Base-by-base conservation (phyloP, 2,888 invertebrate species). In the Apoda limacodes region DNA sequence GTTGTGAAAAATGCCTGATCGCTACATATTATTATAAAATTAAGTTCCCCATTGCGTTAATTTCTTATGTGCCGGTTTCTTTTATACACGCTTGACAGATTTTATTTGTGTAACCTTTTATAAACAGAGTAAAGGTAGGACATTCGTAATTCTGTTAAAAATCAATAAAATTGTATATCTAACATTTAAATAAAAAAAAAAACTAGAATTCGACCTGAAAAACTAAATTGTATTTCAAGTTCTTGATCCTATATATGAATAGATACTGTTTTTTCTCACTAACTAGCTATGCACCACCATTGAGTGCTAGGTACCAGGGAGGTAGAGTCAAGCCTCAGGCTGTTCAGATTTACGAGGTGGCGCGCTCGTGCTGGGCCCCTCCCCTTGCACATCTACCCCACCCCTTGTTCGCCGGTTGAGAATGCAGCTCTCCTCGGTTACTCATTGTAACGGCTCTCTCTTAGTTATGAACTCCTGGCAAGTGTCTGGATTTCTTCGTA, bases 331-430 rank as follows among this genome's bases (percentile, higher is more conserved):
- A 45, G 62, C 64, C 61, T 46, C 50, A 42, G 58, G 60, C 60
- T 48, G 51, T 48, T 50, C 60, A 60, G 61, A 68, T 69, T 69
- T 67, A 69, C 55, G 68, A 65, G 59, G 62, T 67, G 63, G 63
- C 60, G 54, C 57, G 58, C 55, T 63, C 62, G 64, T 69, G 61
- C 60, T 47, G 40, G 34, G 52, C 48, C 48, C 55, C 51, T 50
- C 58, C 58, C 52, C 45, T 49, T 43, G 39, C 42, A 43, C 41
- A 41, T 39, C 38, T 37, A 36, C 37, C 45, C 35, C 37, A 34
- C 42, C 45, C 45, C 46, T 39, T 40, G 20, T 39, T 36, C 38
- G 43, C 32, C 49, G 32, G 34, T 42, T 29, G 28, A 34, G 50
- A 57, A 61, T 59, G 57, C 53, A 49, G 49, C 46, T 50, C 45